A percentile compares a stretch with the other conserved stretches of the same genome.
Conservation (phyloP, 2,797 vertebrate species). For the Neomorphus geoffroyi region DNA sequence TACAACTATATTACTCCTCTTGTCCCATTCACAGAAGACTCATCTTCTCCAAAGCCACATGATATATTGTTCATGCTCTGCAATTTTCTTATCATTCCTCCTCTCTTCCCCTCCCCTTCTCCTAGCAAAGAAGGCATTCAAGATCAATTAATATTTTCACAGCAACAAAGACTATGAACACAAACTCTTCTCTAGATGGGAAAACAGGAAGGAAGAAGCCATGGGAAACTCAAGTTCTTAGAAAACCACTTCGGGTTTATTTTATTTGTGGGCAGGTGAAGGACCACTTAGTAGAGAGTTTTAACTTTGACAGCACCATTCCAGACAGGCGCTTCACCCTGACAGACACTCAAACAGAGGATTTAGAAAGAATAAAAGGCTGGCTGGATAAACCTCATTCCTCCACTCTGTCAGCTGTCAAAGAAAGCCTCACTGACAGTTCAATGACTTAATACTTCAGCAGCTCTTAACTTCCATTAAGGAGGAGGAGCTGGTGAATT, state of each 20-base stretch:
- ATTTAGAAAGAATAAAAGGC: constrained; percentile 72
- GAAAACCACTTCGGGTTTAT: neutral
- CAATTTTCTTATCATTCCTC: neutral
- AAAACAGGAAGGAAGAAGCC: neutral
- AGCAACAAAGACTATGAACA: neutral
- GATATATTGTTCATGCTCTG: neutral
- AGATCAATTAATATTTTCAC: neutral
- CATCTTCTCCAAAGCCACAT: neutral
- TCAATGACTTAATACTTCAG: constrained; percentile 66
- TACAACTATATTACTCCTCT: neutral
- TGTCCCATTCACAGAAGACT: neutral
- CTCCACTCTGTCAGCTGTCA: constrained; percentile 66
- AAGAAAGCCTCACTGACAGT: constrained; percentile 64
- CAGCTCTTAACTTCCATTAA: constrained; percentile 63
- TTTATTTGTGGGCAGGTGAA: neutral
- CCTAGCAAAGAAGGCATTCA: neutral
- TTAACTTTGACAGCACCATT: constrained; percentile 67
- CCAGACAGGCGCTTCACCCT: constrained; percentile 50
- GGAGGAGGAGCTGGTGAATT: constrained; percentile 39
- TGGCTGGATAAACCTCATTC: constrained; percentile 61
- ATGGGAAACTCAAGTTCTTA: neutral
- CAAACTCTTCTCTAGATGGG: neutral
- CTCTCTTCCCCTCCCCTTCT: neutral
- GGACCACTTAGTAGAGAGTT: constrained; percentile 56
- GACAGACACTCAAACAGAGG: constrained; percentile 47